Evolutionary conservation across 1,140 invertebrate species (phyloP).

Genomic region (Pygmarrhopalites habei): DNA sequence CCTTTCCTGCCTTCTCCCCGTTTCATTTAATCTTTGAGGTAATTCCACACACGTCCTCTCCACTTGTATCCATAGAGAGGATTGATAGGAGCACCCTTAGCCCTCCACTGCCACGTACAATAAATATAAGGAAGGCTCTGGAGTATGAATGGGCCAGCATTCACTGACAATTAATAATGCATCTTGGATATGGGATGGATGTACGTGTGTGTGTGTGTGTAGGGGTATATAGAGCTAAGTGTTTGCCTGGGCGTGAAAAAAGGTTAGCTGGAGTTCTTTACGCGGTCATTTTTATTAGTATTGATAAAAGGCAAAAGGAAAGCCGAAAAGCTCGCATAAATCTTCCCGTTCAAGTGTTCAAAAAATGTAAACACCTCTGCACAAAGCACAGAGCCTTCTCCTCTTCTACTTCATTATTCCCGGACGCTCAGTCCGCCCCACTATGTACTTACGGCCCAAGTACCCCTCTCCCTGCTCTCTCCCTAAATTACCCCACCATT

Average conservation of each 20-base stretch:
- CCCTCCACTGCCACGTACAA: not conserved
- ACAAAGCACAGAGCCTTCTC: no score
- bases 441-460: not conserved
- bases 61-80: no score
- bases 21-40: no score
- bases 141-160: no score
- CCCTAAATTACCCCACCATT: not conserved
- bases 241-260: conserved; percentile 35
- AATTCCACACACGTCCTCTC: no score
- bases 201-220: no score
- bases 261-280: conserved; percentile 24
- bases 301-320: conserved; percentile 38
- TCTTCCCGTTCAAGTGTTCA: conserved; percentile 28
- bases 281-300: conserved; percentile 40
- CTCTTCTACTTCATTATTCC: no score
- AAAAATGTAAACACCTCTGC: conserved; percentile 31
- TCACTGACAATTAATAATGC: conserved; percentile 36
- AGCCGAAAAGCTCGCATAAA: conserved; percentile 29
- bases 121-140: conserved; percentile 12
- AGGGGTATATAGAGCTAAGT: no score
- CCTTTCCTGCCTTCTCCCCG: no score
- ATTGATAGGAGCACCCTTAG: no score
- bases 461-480: not conserved
- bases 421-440: no score
- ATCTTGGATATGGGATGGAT: conserved; percentile 17